Conservation (phyloP, 2,888 invertebrate genomes). For the Nomada goodeniana region DNA sequence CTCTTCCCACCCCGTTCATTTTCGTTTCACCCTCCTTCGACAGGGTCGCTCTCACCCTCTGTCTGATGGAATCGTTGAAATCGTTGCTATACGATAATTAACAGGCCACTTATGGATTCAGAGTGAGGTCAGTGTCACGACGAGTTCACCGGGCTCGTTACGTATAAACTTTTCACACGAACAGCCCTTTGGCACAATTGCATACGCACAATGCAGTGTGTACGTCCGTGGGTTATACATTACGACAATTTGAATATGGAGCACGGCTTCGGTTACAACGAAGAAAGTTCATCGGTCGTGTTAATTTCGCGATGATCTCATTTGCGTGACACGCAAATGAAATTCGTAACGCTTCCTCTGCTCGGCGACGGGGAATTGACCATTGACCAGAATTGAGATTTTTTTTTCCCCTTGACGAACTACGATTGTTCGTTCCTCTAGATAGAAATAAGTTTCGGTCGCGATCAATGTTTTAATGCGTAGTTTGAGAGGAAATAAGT, state of each 20-base stretch:
- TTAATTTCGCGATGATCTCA: constrained; percentile 16
- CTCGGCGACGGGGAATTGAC: background rate
- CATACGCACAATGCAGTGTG: background rate
- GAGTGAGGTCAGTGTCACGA: constrained; percentile 66
- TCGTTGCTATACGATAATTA: constrained; percentile 57
- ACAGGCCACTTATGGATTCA: constrained; percentile 48
- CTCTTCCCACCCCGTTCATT: background rate
- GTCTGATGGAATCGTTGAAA: constrained; percentile 42
- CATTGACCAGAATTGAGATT: background rate
- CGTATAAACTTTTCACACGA: constrained; percentile 25
- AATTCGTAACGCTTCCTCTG: background rate
- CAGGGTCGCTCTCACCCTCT: background rate
- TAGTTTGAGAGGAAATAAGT: too few relatives aligned
- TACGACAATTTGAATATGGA: too few relatives aligned
- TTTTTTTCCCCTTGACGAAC: too few relatives aligned
- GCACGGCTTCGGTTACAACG: background rate
- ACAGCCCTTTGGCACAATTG: constrained; percentile 1
- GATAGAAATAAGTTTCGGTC: too few relatives aligned
- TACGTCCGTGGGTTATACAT: background rate
- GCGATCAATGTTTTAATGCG: too few relatives aligned
- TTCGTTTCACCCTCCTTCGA: background rate
- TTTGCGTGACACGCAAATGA: background rate
- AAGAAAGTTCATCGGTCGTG: constrained; percentile 10
- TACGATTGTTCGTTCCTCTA: too few relatives aligned
- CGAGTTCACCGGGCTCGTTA: constrained; percentile 43